phyloP scores from a whole-genome alignment of 1,140 invertebrate species.

The Hycleus cichorii region DNA sequence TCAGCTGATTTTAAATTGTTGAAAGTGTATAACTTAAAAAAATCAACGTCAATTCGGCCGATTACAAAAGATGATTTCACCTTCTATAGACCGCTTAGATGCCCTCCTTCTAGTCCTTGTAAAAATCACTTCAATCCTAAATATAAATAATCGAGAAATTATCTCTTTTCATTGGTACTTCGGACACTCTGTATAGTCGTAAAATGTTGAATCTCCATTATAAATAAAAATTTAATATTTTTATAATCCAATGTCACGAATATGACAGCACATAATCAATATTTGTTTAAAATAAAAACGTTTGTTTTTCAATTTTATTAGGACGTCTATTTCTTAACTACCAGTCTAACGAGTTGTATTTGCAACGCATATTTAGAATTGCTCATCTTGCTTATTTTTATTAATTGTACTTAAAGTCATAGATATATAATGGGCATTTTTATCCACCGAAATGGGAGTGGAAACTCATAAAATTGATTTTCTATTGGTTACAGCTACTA shows the following conservation, averaged over 20 bases:
- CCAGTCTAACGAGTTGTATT: conserved; percentile 12
- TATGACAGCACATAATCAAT: conserved; percentile 13
- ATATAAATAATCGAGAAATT: too few relatives aligned
- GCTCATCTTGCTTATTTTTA: conserved; percentile 2
- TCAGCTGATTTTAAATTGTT: too few relatives aligned
- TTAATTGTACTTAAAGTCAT: neutral
- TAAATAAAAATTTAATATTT: conserved; percentile 12
- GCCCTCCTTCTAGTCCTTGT: too few relatives aligned
- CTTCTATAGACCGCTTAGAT: too few relatives aligned
- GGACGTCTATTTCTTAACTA: conserved; percentile 17
- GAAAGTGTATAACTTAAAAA: too few relatives aligned
- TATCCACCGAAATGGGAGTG: conserved; percentile 8
- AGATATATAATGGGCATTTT: conserved; percentile 1
- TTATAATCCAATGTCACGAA: conserved; percentile 14
- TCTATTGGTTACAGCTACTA: conserved; percentile 14
- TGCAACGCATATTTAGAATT: conserved; percentile 7
- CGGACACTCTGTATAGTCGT: too few relatives aligned
- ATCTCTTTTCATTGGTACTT: too few relatives aligned
- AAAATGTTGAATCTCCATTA: neutral
- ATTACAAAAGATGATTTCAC: too few relatives aligned
- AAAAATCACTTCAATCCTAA: too few relatives aligned
- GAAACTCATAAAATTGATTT: conserved; percentile 18
- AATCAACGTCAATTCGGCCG: too few relatives aligned
- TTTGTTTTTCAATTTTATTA: conserved; percentile 15
- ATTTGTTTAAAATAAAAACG: conserved; percentile 14